These are phyloP conservation scores for Erynnis tages DNA, from an alignment of 2,888 invertebrate species.

Conservation along the genomic window DNA sequence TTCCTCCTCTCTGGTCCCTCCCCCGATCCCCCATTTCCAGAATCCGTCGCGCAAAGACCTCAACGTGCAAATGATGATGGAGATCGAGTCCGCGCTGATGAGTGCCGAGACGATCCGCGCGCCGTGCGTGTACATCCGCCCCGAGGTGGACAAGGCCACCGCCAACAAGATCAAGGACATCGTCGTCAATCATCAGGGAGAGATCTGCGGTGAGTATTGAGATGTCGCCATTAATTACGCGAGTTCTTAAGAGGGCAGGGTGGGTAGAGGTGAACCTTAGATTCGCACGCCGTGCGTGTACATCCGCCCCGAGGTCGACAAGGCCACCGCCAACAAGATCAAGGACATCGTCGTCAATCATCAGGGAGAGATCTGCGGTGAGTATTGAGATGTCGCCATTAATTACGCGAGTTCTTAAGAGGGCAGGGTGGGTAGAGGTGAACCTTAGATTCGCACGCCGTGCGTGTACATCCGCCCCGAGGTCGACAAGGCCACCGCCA, in stretches of 20 bases:
- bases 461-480: constrained; percentile 91
- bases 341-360: constrained; percentile 94
- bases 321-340: constrained; percentile 88
- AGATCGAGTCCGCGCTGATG: constrained; percentile 91
- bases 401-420: too few species aligned
- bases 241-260: too few species aligned
- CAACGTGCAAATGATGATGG: constrained; percentile 96
- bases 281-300: constrained; percentile 90
- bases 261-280: too few species aligned
- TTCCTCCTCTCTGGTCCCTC: constrained; percentile 34
- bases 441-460: constrained; percentile 88
- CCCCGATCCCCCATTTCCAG: constrained; percentile 77
- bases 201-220: constrained; percentile 80
- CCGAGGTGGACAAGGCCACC: constrained; percentile 92
- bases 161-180: constrained; percentile 93
- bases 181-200: constrained; percentile 92
- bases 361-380: constrained; percentile 88
- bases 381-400: too few species aligned
- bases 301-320: constrained; percentile 93
- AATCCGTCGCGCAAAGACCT: constrained; percentile 95
- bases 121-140: constrained; percentile 90
- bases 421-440: too few species aligned
- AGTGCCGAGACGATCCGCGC: constrained; percentile 90
- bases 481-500: constrained; percentile 89
- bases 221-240: too few species aligned